Evolutionary conservation across 2,888 invertebrate genomes (phyloP), one percentile per base, ranked within the genome.

Genomic region (Cryptosula pallasiana): DNA sequence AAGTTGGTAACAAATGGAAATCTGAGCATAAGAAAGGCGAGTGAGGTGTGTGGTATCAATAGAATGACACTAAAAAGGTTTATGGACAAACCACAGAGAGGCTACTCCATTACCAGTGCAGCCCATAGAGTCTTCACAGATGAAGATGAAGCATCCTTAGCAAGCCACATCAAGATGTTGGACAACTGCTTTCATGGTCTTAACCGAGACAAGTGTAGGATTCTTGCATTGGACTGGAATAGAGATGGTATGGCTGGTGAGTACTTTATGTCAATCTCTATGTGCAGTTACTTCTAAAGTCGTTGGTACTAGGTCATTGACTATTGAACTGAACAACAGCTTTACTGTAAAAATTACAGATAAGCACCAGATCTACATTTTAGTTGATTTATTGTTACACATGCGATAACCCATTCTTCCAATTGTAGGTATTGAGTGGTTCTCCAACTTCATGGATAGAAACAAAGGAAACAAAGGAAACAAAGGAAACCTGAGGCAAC

Each of bases 401-500:
- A n/a, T n/a, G n/a, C n/a, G n/a, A n/a, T n/a, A n/a, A n/a, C n/a
- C n/a, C n/a, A n/a, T n/a, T n/a, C n/a, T n/a, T n/a, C n/a, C n/a
- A n/a, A n/a, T n/a, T n/a, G n/a, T n/a, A 45, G 45, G 45, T 13
- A 9, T 45, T 45, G 45, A 45, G 9, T 45, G 45, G 45, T 45
- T 45, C 45, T 13, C 9, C 16, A 45, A 45, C 45, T 45, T 45
- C 45, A 45, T 45, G 55, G 71, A 16, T 20, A 25, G 16, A 73
- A 55, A 29, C 74, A 27, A 45, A 55, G 9, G 34, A 74, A 9
- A 25, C 76, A 55, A 23, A 73, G n/a, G n/a, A n/a, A n/a, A n/a
- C n/a, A n/a, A 27, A 35, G 76, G 57, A 70, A 23, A 20, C 75
- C 76, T 57, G 76, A 77, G 58, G 73, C 76, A 16, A 77, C 76